Percentiles rank a stretch among this genome's conserved stretches.
Evolutionary conservation across 2,113 vertebrate genomes (phyloP).

Genomic region (Eptatretus burgeri): DNA sequence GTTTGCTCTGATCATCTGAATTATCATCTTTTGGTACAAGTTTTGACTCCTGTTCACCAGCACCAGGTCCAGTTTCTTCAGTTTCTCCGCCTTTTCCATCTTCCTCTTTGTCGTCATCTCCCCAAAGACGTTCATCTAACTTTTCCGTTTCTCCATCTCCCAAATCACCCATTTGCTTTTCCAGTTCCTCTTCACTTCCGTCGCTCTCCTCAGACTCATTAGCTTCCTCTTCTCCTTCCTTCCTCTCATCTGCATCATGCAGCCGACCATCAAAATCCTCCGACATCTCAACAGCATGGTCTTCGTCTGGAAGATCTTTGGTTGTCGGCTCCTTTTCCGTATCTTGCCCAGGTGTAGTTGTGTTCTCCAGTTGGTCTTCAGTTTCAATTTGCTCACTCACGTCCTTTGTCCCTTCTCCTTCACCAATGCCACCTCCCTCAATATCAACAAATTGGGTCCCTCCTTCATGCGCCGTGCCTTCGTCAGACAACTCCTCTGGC

Average conservation of each 20-base stretch:
- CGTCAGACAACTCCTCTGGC: conserved; percentile 43
- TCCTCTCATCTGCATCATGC: conserved; percentile 22
- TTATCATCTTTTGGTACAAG: conserved; percentile 76
- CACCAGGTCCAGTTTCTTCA: conserved; percentile 55
- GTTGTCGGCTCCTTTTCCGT: conserved; percentile 38
- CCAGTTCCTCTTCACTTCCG: conserved; percentile 42
- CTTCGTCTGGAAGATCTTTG: conserved; percentile 54
- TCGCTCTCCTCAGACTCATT: conserved; percentile 31
- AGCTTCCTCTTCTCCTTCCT: conserved; percentile 11
- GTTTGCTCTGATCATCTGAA: conserved; percentile 26
- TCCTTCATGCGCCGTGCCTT: conserved; percentile 41
- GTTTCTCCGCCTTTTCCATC: conserved; percentile 22
- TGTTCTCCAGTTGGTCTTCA: conserved; percentile 86
- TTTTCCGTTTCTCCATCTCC: conserved; percentile 53
- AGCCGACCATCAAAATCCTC: conserved; percentile 84
- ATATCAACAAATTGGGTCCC: conserved; percentile 63
- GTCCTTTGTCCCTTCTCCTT: conserved; percentile 67
- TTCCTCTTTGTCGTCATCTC: conserved; percentile 27
- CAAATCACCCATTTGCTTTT: conserved; percentile 84
- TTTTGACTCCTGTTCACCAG: conserved; percentile 38
- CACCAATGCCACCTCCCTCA: conserved; percentile 65
- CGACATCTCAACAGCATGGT: conserved; percentile 87
- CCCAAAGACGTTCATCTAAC: conserved; percentile 83
- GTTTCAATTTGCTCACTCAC: conserved; percentile 82
- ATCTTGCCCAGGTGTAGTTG: conserved; percentile 41